Conservation (phyloP, 2,888 invertebrate species). For the Drosophila anomalata region DNA sequence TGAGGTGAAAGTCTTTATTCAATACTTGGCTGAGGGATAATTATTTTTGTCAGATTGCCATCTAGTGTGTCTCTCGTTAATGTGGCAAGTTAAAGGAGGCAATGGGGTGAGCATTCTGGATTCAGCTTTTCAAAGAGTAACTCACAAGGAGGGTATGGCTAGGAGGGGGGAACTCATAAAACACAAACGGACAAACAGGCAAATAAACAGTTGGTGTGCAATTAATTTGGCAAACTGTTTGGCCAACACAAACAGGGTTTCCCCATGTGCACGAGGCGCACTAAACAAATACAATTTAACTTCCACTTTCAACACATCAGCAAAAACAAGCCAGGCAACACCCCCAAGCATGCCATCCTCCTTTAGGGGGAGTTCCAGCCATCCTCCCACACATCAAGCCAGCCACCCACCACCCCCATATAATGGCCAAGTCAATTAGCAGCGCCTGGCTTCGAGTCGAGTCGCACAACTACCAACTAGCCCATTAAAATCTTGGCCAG, state of each 20-base stretch:
- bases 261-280: slow-evolving; percentile 48
- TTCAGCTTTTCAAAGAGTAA: not conserved
- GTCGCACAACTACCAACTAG: not conserved
- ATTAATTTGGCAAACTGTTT: slow-evolving; percentile 80
- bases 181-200: slow-evolving; percentile 43
- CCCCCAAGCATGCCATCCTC: not conserved
- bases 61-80: not conserved
- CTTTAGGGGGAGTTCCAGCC: not conserved
- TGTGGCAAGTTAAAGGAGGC: not conserved
- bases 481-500: slow-evolving; percentile 48
- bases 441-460: slow-evolving; percentile 14
- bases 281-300: slow-evolving; percentile 77
- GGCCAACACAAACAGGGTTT: slow-evolving; percentile 58
- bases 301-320: slow-evolving; percentile 77
- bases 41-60: not conserved
- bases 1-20: slow-evolving; percentile 1
- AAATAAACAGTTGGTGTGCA: slow-evolving; percentile 75
- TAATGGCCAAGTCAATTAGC: slow-evolving; percentile 71
- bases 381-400: not conserved
- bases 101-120: slow-evolving; percentile 3
- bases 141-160: slow-evolving; percentile 3
- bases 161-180: slow-evolving; percentile 34
- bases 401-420: slow-evolving; percentile 15
- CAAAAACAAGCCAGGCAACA: slow-evolving; percentile 22
- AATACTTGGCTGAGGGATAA: not conserved